Base-by-base conservation (phyloP, 64 coral and sea anemone species). In the Pachyseris speciosa region DNA sequence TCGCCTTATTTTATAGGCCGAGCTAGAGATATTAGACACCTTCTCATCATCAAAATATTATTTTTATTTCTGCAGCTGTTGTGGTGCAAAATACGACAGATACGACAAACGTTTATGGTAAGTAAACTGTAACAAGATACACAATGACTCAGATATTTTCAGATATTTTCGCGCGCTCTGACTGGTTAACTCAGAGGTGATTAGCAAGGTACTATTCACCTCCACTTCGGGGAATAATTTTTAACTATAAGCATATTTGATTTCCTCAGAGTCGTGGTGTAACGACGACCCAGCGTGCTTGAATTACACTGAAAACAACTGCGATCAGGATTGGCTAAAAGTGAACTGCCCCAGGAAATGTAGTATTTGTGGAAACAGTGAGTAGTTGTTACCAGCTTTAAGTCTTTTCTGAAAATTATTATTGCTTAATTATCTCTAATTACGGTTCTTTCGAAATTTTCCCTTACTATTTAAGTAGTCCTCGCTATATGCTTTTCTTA, bases 341-440 rank as follows among this genome's bases (percentile, higher is more conserved):
- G 49, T 90, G 28, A 96, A 96, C 80, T 96, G 95, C n/a, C 95
- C 95, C 10, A 79, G 72, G 63, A 96, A 92, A 37, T 96, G 95
- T 31, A 75, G 67, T 31, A 53, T 96, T 29, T 96, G 95, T 37
- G 91, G 91, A 19, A 90, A 92, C 41, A 91, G 94, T 96, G 34
- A 43, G 69, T 49, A 78, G n/a, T n/a, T n/a, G n/a, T n/a, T n/a
- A n/a, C n/a, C n/a, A n/a, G n/a, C n/a, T n/a, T n/a, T n/a, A n/a
- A n/a, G n/a, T n/a, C n/a, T n/a, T n/a, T n/a, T n/a, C n/a, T n/a
- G n/a, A n/a, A n/a, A n/a, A n/a, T n/a, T n/a, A n/a, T n/a, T n/a
- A n/a, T n/a, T n/a, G n/a, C n/a, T n/a, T n/a, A n/a, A n/a, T n/a
- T n/a, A n/a, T n/a, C n/a, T n/a, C n/a, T n/a, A n/a, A n/a, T n/a